Evolutionary conservation across 1,140 invertebrate genomes (phyloP), one percentile per base, ranked within the genome.

Genomic region (Brachionus paranguensis): DNA sequence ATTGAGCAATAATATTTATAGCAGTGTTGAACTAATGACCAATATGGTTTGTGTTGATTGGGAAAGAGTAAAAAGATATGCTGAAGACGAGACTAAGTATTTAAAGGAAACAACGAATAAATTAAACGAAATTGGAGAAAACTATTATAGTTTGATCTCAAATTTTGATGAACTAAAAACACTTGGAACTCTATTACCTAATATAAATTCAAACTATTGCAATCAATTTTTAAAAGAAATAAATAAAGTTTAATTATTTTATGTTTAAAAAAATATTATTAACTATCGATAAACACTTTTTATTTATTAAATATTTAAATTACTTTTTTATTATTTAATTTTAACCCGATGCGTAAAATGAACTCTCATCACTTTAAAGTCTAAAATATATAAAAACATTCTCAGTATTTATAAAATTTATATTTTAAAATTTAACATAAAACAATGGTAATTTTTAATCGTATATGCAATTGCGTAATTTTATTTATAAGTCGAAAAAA

Each of bases 51-150:
- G 10, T 27, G 45, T 50, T n/a, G 72, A 76, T 29, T 76, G 72
- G 72, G 72, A 76, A 27, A 24, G 72, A 76, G 45, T 76, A 27
- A 27, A 27, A 76, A 76, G 47, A 17, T 76, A 76, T 50, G 41
- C 43, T 12, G 11, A 24, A n/a, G 72, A 76, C 33, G 72, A 76
- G 20, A 24, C 47, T 12, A 76, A 76, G 43, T 76, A 76, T 29
- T 12, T 76, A 47, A 24, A 76, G 24, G 43, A 50, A 27, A 27
- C 45, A 27, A 37, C 43, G 2, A 20, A 47, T 8, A 76, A 76
- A 50, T 27, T 76, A 76, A 76, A 76, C 27, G 72, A 76, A 50
- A 76, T 76, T 12, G 72, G 72, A 27, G 53, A 76, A 76, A 76
- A 76, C 50, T 76, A 76, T 76, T 76, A 76, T 76, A 20, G 47